Evolutionary conservation across 2,797 vertebrate genomes (phyloP).

Genomic region (Octomys mimax): DNA sequence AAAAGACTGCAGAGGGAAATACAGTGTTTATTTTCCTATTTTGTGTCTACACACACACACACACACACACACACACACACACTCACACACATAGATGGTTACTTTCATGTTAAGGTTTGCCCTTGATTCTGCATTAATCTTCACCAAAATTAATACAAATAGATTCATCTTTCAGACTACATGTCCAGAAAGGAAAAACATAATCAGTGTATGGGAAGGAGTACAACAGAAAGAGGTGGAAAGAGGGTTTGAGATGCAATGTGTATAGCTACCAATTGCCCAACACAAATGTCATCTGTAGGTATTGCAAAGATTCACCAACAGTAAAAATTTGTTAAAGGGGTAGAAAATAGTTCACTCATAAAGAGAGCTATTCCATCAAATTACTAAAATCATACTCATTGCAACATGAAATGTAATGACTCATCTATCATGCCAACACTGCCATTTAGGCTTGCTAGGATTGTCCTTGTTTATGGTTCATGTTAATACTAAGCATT

Average conservation of each 20-base stretch:
- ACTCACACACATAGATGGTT: conserved; percentile 62
- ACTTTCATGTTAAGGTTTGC: conserved; percentile 79
- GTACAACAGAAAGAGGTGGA: background rate
- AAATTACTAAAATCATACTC: conserved; percentile 84
- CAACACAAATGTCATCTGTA: background rate
- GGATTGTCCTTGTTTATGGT: conserved; percentile 79
- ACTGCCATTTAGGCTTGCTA: conserved; percentile 81
- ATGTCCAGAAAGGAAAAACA: conserved; percentile 77
- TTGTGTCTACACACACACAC: conserved; percentile 76
- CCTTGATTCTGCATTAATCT: conserved; percentile 82
- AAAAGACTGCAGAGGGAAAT: conserved; percentile 69
- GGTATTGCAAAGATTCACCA: background rate
- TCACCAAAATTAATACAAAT: conserved; percentile 80
- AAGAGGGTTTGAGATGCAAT: background rate
- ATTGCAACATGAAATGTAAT: conserved; percentile 82
- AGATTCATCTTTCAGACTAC: conserved; percentile 65
- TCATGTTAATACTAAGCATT: conserved; percentile 54
- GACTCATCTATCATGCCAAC: conserved; percentile 81
- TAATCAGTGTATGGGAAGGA: background rate
- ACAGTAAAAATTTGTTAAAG: background rate
- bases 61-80: background rate
- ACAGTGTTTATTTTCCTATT: conserved; percentile 71
- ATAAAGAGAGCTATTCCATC: conserved; percentile 82
- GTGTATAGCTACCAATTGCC: background rate
- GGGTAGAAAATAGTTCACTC: conserved; percentile 64